A percentile compares a stretch with the other conserved stretches of the same genome.
Evolutionary conservation across 2,113 vertebrate genomes (phyloP).

Genomic region (Capricornis sumatraensis): DNA sequence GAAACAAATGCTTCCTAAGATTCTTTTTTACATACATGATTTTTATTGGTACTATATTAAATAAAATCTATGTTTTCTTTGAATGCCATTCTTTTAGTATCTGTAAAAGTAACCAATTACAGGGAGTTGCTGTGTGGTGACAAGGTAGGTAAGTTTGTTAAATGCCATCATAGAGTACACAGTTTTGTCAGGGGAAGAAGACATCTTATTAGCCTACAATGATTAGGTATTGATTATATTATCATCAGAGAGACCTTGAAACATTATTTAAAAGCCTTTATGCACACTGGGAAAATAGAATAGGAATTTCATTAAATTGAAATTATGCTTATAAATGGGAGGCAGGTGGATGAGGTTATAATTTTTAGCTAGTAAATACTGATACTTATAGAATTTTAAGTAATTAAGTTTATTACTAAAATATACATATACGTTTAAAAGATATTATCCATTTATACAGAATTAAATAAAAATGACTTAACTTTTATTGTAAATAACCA

Average conservation of each 20-base stretch:
- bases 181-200: background rate
- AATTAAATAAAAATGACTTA: background rate
- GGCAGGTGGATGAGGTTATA: background rate
- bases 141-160: background rate
- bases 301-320: background rate
- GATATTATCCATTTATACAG: background rate
- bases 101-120: background rate
- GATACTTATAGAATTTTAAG: background rate
- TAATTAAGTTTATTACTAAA: background rate
- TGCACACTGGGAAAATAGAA: background rate
- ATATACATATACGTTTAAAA: background rate
- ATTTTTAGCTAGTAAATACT: background rate
- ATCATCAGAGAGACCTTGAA: background rate
- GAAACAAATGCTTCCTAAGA: background rate
- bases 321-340: background rate
- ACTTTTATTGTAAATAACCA: background rate
- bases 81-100: background rate
- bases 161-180: background rate
- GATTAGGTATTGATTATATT: background rate
- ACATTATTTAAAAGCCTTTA: background rate
- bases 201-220: background rate
- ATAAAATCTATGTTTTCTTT: background rate
- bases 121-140: background rate
- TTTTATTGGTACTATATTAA: conserved; percentile 6
- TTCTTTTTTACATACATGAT: background rate